Percentiles rank a stretch among this genome's conserved stretches.
Conservation (phyloP, 2,888 invertebrate genomes). For the Harpalus rubripes region DNA sequence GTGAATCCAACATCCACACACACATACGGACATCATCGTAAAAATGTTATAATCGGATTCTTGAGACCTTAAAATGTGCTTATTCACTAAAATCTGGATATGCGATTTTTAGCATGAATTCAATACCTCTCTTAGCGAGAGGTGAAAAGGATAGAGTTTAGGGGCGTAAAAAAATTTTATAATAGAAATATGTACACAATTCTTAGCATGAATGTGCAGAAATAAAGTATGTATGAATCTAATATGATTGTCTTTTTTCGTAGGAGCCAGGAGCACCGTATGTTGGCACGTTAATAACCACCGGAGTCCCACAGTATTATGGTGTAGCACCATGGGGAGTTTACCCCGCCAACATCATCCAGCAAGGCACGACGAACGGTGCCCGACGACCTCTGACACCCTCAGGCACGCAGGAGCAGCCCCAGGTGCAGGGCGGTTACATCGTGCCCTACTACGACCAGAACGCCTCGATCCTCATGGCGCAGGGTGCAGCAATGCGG, state of each 20-base stretch:
- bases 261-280: constrained; percentile 82
- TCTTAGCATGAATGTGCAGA: no score
- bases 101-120: no score
- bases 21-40: no score
- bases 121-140: no score
- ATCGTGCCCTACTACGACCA: constrained; percentile 84
- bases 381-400: constrained; percentile 90
- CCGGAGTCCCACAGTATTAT: constrained; percentile 94
- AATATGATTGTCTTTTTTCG: background rate
- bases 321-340: constrained; percentile 90
- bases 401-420: constrained; percentile 83
- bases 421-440: constrained; percentile 82
- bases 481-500: constrained; percentile 80
- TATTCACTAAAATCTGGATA: no score
- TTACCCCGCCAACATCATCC: constrained; percentile 90
- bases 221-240: background rate
- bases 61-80: no score
- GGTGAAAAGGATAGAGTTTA: no score
- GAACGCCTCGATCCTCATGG: constrained; percentile 79
- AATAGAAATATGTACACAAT: no score
- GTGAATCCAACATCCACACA: no score
- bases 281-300: constrained; percentile 86
- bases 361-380: constrained; percentile 82
- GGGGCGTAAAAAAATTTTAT: no score
- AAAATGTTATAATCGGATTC: no score